phyloP scores from a whole-genome alignment of 2,797 vertebrate genomes.

The Pempheris klunzingeri region DNA sequence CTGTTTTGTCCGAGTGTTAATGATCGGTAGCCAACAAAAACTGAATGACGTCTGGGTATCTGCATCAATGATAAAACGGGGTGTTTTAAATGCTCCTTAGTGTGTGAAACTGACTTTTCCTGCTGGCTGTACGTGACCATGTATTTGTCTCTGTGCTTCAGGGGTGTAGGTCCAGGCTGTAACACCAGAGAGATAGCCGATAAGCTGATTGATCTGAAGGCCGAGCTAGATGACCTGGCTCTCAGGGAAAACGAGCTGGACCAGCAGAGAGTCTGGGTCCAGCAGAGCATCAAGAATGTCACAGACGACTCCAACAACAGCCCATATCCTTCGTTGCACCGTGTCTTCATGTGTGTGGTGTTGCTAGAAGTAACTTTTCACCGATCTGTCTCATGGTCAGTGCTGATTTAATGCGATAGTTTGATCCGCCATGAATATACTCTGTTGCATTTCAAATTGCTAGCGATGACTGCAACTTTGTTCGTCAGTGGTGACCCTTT shows the following conservation, averaged over 20 bases:
- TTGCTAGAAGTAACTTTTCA: background rate
- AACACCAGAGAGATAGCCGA: slow-evolving; percentile 98
- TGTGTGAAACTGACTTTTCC: slow-evolving; percentile 1
- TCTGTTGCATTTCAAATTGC: background rate
- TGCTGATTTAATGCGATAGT: background rate
- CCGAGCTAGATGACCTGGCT: slow-evolving; percentile 95
- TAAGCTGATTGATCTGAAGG: slow-evolving; percentile 97
- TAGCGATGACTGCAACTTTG: background rate
- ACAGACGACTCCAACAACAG: slow-evolving; percentile 97
- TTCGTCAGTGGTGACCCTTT: background rate
- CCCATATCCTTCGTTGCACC: slow-evolving; percentile 93
- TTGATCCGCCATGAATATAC: background rate
- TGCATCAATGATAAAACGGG: background rate
- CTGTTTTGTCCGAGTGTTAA: background rate
- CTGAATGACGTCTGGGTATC: background rate
- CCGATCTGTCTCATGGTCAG: background rate
- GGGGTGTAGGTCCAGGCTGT: slow-evolving; percentile 97
- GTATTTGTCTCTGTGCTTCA: slow-evolving; percentile 68
- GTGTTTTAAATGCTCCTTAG: background rate
- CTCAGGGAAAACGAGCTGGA: slow-evolving; percentile 94
- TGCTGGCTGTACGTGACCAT: slow-evolving; percentile 5
- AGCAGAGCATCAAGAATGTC: slow-evolving; percentile 98
- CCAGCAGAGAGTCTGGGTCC: slow-evolving; percentile 98
- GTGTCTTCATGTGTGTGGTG: background rate
- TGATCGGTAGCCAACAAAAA: background rate